These are phyloP conservation scores for Rhinella marina DNA, from an alignment of 2,797 vertebrate genomes.

Conservation along the genomic window DNA sequence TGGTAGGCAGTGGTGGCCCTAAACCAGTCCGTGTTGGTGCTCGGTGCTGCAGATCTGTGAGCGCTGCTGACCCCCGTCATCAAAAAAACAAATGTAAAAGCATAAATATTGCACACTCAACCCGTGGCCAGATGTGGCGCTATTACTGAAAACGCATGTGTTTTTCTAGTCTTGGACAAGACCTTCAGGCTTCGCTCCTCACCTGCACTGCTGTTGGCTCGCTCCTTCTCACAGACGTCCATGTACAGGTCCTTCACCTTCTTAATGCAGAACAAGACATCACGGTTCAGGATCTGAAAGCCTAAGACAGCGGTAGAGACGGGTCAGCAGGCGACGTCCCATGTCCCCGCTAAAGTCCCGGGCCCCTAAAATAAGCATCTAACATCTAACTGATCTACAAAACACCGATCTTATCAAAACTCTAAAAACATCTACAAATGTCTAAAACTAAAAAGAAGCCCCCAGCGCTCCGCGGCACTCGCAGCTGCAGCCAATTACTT, in stretches of 20 bases:
- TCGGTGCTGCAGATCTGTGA: too few species aligned
- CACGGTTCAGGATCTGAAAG: slow-evolving; percentile 50
- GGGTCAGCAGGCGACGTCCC: background rate
- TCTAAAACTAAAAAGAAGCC: too few species aligned
- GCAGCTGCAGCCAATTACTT: too few species aligned
- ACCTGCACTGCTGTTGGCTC: slow-evolving; percentile 20
- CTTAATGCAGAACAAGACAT: slow-evolving; percentile 56
- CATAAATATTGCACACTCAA: background rate
- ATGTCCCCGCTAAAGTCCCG: too few species aligned
- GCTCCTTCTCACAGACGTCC: slow-evolving; percentile 11
- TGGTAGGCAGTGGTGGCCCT: too few species aligned
- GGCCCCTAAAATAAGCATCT: too few species aligned
- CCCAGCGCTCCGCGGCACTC: too few species aligned
- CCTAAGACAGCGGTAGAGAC: slow-evolving; percentile 29
- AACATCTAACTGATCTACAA: background rate
- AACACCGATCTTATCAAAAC: too few species aligned
- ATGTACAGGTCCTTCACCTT: slow-evolving; percentile 50
- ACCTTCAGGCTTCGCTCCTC: background rate
- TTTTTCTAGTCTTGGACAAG: background rate
- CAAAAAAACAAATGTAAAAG: background rate
- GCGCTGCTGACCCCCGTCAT: too few species aligned
- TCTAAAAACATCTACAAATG: too few species aligned
- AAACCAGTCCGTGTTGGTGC: too few species aligned
- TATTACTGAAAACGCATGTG: background rate
- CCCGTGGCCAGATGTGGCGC: background rate